A percentile compares a stretch with the other conserved stretches of the same genome.
These are phyloP conservation scores for Melolontha melolontha DNA, from an alignment of 2,888 invertebrate species.

Conservation along the genomic window DNA sequence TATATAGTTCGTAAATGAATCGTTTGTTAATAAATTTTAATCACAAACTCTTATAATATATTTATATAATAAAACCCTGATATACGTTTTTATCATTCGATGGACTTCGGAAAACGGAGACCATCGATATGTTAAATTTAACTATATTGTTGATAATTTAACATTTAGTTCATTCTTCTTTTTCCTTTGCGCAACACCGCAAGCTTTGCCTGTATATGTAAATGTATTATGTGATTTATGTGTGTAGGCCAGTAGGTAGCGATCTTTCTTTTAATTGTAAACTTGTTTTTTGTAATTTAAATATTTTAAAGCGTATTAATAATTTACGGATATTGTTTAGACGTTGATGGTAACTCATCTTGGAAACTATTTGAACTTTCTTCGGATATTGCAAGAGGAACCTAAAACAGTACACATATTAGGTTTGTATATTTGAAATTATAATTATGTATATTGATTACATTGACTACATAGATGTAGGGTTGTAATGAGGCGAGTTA, in stretches of 20 bases:
- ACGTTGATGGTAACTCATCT: slow-evolving; percentile 64
- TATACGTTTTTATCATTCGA: slow-evolving; percentile 2
- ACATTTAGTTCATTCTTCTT: background rate
- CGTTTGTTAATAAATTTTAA: background rate
- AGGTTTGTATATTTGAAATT: no score
- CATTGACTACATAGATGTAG: background rate
- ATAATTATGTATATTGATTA: background rate
- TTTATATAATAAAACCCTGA: slow-evolving; percentile 29
- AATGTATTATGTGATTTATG: background rate
- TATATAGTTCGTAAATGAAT: background rate
- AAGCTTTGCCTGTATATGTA: background rate
- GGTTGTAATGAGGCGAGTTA: no score
- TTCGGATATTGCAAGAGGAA: slow-evolving; percentile 63
- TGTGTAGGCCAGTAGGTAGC: slow-evolving; percentile 8
- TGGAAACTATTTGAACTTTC: slow-evolving; percentile 62
- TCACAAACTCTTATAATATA: slow-evolving; percentile 1
- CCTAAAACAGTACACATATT: slow-evolving; percentile 55
- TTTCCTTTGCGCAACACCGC: background rate
- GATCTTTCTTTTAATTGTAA: background rate
- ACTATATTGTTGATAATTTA: slow-evolving; percentile 13
- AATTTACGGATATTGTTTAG: slow-evolving; percentile 61
- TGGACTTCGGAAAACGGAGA: slow-evolving; percentile 26
- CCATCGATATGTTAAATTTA: slow-evolving; percentile 27
- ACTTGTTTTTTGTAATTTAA: background rate
- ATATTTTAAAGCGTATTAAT: slow-evolving; percentile 7